These are phyloP conservation scores for Cettia cetti DNA, from an alignment of 2,113 vertebrate species.

Conservation along the genomic window DNA sequence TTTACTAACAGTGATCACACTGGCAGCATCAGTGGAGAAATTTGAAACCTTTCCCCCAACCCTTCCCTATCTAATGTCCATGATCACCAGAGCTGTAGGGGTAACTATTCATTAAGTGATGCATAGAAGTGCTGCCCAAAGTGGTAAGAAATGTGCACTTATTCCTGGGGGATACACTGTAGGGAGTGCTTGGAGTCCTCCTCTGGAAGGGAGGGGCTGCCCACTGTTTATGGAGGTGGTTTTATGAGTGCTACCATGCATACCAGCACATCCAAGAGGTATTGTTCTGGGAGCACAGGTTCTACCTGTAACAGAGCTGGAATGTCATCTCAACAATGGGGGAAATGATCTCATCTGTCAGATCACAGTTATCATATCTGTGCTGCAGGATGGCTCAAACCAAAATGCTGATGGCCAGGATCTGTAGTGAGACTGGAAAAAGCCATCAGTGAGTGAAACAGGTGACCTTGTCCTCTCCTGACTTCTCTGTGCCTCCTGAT, in stretches of 20 bases:
- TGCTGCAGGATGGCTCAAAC: not conserved
- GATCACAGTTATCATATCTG: not conserved
- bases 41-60: not conserved
- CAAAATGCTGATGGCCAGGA: not conserved
- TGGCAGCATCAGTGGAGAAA: not conserved
- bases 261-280: not conserved
- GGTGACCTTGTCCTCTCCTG: not conserved
- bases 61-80: not conserved
- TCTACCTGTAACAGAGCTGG: not conserved
- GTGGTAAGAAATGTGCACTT: not conserved
- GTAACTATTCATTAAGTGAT: not conserved
- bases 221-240: not conserved
- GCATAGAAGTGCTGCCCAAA: not conserved
- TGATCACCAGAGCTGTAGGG: not conserved
- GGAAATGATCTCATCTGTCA: not conserved
- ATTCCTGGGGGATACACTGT: not conserved
- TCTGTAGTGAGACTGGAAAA: not conserved
- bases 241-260: rapidly evolving
- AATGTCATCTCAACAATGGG: not conserved
- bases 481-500: not conserved
- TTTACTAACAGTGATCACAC: not conserved
- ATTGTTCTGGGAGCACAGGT: not conserved
- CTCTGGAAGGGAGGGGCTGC: not conserved
- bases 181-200: not conserved
- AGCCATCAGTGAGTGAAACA: not conserved